A percentile compares a stretch with the other conserved stretches of the same genome.
These are phyloP conservation scores for Rhynchomys soricoides DNA, from an alignment of 2,113 vertebrate genomes.

Conservation along the genomic window DNA sequence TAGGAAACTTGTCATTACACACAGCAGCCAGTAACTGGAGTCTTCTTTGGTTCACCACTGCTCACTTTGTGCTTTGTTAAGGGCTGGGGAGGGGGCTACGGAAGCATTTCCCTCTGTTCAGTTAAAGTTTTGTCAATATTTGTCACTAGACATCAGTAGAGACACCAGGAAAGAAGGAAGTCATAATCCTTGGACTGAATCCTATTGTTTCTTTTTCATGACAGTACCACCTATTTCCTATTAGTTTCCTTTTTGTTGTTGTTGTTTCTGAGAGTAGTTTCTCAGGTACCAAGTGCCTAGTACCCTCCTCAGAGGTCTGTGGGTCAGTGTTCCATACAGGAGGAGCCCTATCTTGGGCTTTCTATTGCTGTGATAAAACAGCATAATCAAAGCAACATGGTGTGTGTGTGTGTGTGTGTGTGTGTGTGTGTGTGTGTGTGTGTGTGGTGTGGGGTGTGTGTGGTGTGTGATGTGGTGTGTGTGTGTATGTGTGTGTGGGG, in stretches of 20 bases:
- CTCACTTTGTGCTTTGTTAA: not conserved
- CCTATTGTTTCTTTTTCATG: not conserved
- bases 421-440: too few relatives aligned
- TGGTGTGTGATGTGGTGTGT: too few relatives aligned
- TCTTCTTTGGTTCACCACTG: too few relatives aligned
- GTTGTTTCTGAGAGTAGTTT: not conserved
- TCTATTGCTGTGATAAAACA: not conserved
- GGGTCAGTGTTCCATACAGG: too few relatives aligned
- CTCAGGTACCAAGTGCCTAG: not conserved
- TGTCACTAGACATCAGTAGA: not conserved
- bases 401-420: too few relatives aligned
- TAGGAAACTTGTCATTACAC: not conserved
- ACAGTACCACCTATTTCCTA: not conserved
- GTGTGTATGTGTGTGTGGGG: not conserved
- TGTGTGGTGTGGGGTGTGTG: too few relatives aligned
- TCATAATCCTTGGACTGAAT: not conserved
- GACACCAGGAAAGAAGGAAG: not conserved
- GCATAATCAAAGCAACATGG: not conserved
- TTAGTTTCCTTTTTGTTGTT: not conserved
- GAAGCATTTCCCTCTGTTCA: not conserved
- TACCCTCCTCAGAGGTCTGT: not conserved
- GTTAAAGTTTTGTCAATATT: not conserved
- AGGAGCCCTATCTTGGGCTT: not conserved
- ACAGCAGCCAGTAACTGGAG: not conserved
- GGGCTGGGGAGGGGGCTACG: not conserved